Evolutionary conservation across 2,113 vertebrate species (phyloP).

Genomic region (Rafetus swinhoei): DNA sequence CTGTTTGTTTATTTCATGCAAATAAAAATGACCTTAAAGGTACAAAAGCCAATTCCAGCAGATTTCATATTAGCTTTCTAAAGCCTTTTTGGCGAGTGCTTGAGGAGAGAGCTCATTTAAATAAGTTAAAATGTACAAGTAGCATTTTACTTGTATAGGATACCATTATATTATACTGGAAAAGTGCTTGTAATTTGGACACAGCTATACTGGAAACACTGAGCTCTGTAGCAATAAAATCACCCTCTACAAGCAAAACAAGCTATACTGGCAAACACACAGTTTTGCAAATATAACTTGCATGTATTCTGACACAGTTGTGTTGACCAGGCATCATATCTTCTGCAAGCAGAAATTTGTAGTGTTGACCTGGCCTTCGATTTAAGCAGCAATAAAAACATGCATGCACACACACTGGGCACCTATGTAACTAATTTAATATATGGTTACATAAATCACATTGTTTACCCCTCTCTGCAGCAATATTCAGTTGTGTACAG

Average conservation of each 20-base stretch:
- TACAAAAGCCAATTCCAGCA: background rate
- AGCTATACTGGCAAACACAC: background rate
- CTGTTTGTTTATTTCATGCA: background rate
- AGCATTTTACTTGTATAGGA: background rate
- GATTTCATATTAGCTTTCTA: background rate
- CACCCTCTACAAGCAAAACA: background rate
- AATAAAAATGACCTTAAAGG: background rate
- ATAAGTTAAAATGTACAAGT: background rate
- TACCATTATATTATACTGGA: background rate
- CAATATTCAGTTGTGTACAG: background rate
- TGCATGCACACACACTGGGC: background rate
- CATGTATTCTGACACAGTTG: background rate
- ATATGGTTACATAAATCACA: background rate
- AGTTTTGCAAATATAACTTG: background rate
- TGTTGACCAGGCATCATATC: background rate
- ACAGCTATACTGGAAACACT: background rate
- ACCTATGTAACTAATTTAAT: background rate
- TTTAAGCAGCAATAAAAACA: background rate
- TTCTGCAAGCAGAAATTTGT: background rate
- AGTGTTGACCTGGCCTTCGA: background rate
- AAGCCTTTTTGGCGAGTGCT: background rate
- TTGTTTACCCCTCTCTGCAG: background rate
- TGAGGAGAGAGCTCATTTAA: background rate
- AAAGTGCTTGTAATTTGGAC: background rate
- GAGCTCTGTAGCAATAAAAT: background rate